A percentile compares a stretch with the other conserved stretches of the same genome.
These are phyloP conservation scores for Penaeus vannamei DNA, from an alignment of 1,140 invertebrate genomes.

Conservation along the genomic window DNA sequence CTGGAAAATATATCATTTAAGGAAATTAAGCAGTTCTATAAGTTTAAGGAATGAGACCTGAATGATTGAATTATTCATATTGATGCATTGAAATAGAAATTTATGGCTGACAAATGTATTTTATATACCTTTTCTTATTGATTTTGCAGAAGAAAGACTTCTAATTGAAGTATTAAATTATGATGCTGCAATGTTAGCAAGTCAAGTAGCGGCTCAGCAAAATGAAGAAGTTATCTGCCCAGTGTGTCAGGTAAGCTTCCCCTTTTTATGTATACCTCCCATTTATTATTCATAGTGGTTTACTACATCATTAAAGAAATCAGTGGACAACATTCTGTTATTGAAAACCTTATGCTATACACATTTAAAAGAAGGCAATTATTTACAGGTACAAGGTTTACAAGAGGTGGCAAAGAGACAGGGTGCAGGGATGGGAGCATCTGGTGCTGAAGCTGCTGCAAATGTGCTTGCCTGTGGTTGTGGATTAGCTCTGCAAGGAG, in stretches of 20 bases:
- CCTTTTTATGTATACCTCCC: neutral
- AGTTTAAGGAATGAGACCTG: too few species aligned
- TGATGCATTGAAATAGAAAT: neutral
- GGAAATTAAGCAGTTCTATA: too few species aligned
- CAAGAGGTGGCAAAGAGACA: slow-evolving; percentile 25
- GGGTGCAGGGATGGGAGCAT: neutral
- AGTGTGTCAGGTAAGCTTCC: slow-evolving; percentile 39
- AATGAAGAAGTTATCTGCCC: slow-evolving; percentile 51
- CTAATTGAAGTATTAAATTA: slow-evolving; percentile 41
- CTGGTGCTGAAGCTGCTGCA: neutral
- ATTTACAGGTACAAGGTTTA: slow-evolving; percentile 37
- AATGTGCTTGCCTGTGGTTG: slow-evolving; percentile 43
- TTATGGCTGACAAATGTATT: neutral
- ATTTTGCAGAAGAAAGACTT: slow-evolving; percentile 34
- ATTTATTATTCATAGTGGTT: neutral
- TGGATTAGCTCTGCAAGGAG: slow-evolving; percentile 51
- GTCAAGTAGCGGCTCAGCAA: slow-evolving; percentile 31
- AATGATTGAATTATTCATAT: neutral
- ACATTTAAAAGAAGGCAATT: neutral
- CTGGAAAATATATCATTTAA: too few species aligned
- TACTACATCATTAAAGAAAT: neutral
- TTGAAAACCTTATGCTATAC: neutral
- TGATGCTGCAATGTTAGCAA: slow-evolving; percentile 46
- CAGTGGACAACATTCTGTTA: neutral
- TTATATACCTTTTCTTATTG: neutral